Conservation (phyloP, 2,888 invertebrate species). For the Lagria hirta region DNA sequence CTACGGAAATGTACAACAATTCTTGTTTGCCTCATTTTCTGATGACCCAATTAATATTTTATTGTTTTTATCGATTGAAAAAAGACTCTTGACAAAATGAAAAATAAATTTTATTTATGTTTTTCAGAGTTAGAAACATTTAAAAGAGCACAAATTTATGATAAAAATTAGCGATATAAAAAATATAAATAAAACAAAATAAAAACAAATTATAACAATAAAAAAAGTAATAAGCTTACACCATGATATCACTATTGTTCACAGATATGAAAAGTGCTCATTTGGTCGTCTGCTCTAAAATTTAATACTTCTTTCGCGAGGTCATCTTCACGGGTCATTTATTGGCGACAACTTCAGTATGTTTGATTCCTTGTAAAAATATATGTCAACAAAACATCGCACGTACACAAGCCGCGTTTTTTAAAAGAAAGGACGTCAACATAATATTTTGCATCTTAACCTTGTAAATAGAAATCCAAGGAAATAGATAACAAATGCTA, state of each 20-base stretch:
- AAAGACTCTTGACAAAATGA: background rate
- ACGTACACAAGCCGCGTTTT: constrained; percentile 12
- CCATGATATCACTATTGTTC: too few relatives aligned
- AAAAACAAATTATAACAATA: too few relatives aligned
- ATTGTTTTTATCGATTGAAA: constrained; percentile 1
- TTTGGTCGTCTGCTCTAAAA: constrained; percentile 8
- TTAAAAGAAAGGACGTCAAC: constrained; percentile 10
- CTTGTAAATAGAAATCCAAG: constrained; percentile 1
- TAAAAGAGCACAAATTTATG: too few relatives aligned
- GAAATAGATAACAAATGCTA: constrained; percentile 6
- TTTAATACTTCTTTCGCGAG: constrained; percentile 12
- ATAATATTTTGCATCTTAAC: constrained; percentile 2
- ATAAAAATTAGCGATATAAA: constrained; percentile 1
- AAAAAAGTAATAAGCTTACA: too few relatives aligned
- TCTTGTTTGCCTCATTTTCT: constrained; percentile 5
- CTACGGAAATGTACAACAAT: constrained; percentile 9
- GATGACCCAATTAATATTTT: constrained; percentile 11
- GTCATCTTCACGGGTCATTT: constrained; percentile 15
- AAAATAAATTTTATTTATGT: too few relatives aligned
- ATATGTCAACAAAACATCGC: constrained; percentile 1
- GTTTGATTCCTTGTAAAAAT: constrained; percentile 9
- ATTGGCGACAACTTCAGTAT: constrained; percentile 5
- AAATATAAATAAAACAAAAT: too few relatives aligned
- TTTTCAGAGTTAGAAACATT: too few relatives aligned
- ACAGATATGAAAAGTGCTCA: too few relatives aligned